Evolutionary conservation across 2,113 vertebrate genomes (phyloP).

Genomic region (Gasterosteus aculeatus): DNA sequence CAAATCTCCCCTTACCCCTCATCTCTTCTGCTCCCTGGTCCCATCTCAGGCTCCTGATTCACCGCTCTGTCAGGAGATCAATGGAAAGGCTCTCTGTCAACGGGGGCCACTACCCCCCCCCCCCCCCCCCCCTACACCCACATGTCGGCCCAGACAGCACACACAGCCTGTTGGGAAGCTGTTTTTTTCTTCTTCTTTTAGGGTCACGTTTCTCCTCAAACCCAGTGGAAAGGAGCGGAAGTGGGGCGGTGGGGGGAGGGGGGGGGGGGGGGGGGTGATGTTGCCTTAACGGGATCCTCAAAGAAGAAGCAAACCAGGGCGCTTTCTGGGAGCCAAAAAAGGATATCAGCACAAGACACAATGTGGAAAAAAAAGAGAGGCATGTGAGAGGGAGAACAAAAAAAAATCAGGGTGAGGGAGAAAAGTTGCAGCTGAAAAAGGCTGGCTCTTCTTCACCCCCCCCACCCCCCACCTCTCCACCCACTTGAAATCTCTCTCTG

Average conservation of each 20-base stretch:
- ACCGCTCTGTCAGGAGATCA: slow-evolving; percentile 74
- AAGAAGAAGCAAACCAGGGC: slow-evolving; percentile 17
- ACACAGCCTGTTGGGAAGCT: slow-evolving; percentile 51
- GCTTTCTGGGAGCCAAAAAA: slow-evolving; percentile 41
- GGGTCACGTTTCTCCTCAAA: slow-evolving; percentile 52
- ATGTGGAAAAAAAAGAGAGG: slow-evolving; percentile 43
- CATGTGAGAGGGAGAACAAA: slow-evolving; percentile 3
- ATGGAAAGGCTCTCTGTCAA: slow-evolving; percentile 72
- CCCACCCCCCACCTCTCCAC: slow-evolving; percentile 51
- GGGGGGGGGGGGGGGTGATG: neutral
- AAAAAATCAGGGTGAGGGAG: slow-evolving; percentile 44
- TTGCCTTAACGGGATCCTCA: slow-evolving; percentile 36
- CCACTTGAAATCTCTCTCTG: slow-evolving; percentile 59
- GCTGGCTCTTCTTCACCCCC: slow-evolving; percentile 48
- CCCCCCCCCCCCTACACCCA: neutral
- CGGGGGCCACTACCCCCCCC: slow-evolving; percentile 20
- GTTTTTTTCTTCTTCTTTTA: slow-evolving; percentile 18
- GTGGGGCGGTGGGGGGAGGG: neutral
- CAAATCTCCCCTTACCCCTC: slow-evolving; percentile 28
- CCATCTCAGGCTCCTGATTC: slow-evolving; percentile 69
- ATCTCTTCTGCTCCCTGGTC: slow-evolving; percentile 57
- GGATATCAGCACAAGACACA: slow-evolving; percentile 59
- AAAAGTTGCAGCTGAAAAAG: slow-evolving; percentile 75
- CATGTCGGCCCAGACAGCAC: slow-evolving; percentile 52
- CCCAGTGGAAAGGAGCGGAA: neutral